A percentile compares a stretch with the other conserved stretches of the same genome.
phyloP scores from a whole-genome alignment of 2,797 vertebrate species.

The Paramormyrops hopkinsi region DNA sequence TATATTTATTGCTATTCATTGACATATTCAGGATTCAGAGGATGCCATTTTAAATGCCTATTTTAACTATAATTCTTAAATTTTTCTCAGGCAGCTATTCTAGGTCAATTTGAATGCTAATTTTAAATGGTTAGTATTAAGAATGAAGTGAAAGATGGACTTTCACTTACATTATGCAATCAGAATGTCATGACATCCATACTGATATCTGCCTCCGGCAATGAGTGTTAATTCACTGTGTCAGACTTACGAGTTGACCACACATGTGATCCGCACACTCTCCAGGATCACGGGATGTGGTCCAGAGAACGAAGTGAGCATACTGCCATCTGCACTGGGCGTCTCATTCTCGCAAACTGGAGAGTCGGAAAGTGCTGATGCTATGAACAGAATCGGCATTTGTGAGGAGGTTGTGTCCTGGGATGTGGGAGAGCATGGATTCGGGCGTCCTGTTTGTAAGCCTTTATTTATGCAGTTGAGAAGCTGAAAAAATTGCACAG shows the following conservation, averaged over 20 bases:
- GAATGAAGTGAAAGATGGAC: neutral
- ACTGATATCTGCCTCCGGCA: neutral
- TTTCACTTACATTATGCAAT: neutral
- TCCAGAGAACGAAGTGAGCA: slow-evolving; percentile 34
- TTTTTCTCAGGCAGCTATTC: neutral
- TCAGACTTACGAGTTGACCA: slow-evolving; percentile 36
- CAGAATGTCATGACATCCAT: neutral
- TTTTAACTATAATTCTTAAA: neutral
- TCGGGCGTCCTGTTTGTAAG: neutral
- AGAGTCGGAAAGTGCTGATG: slow-evolving; percentile 15
- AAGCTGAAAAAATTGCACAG: neutral
- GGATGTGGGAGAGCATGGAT: neutral
- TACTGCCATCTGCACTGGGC: slow-evolving; percentile 49
- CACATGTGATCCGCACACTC: slow-evolving; percentile 54
- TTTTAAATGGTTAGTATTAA: neutral
- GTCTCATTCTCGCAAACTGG: slow-evolving; percentile 55
- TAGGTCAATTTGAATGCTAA: neutral
- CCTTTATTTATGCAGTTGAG: neutral
- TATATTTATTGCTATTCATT: neutral
- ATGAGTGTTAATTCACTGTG: slow-evolving; percentile 28
- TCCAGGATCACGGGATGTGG: slow-evolving; percentile 37
- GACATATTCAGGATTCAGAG: neutral
- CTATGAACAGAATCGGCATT: neutral
- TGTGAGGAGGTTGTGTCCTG: neutral
- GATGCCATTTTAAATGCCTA: neutral